Conservation (phyloP, 1,140 invertebrate species). For the roundworm (Caenorhabditis elegans) region DNA sequence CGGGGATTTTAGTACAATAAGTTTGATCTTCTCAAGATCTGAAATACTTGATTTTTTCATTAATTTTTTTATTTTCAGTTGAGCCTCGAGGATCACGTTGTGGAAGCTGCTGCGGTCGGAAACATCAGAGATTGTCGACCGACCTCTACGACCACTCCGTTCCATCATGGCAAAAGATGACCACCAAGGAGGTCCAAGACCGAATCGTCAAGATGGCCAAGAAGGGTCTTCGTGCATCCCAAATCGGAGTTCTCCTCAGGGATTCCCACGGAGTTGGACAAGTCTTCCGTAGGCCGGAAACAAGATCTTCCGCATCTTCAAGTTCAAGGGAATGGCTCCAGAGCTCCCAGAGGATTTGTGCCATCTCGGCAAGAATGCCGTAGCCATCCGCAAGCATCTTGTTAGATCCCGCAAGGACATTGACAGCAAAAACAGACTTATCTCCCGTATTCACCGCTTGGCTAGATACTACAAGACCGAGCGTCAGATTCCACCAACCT, state of each 20-base stretch:
- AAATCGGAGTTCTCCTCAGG: slow-evolving; percentile 98
- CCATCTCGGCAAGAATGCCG: slow-evolving; percentile 97
- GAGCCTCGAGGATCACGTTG: no score
- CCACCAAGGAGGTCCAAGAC: slow-evolving; percentile 94
- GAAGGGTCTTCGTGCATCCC: slow-evolving; percentile 95
- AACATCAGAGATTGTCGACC: no score
- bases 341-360: slow-evolving; percentile 97
- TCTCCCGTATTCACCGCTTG: slow-evolving; percentile 95
- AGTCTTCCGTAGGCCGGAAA: slow-evolving; percentile 94
- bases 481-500: slow-evolving; percentile 88
- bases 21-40: no score
- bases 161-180: slow-evolving; percentile 95
- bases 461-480: slow-evolving; percentile 98
- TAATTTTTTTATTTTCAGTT: no score
- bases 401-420: slow-evolving; percentile 89
- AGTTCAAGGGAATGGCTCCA: slow-evolving; percentile 83
- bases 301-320: slow-evolving; percentile 96
- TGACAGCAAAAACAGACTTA: slow-evolving; percentile 95
- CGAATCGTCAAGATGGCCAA: slow-evolving; percentile 96
- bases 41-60: no score
- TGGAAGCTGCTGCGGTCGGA: no score
- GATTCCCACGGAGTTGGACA: slow-evolving; percentile 99
- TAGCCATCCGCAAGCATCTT: slow-evolving; percentile 96
- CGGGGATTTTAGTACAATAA: no score
- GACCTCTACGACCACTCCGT: slow-evolving; percentile 94